phyloP scores from a whole-genome alignment of 2,113 vertebrate genomes.

The Pseudopipra pipra region DNA sequence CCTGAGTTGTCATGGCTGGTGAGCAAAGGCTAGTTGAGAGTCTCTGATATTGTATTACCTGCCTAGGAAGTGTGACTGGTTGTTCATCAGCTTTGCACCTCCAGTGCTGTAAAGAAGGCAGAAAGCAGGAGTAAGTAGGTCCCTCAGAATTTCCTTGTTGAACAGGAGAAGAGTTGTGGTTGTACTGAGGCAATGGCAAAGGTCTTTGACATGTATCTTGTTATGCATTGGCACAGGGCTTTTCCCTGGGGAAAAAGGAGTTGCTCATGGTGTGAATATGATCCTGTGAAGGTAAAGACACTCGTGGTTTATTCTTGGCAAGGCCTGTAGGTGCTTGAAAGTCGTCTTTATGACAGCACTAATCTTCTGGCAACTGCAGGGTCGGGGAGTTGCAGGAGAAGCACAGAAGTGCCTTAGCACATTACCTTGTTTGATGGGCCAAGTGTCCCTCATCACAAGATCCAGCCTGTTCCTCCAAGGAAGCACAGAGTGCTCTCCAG shows the following conservation, averaged over 20 bases:
- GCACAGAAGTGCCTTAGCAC: neutral
- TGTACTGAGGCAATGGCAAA: neutral
- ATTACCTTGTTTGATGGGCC: neutral
- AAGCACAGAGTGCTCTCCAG: fast-evolving
- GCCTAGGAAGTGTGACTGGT: neutral
- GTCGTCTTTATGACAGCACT: neutral
- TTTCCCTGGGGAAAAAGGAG: neutral
- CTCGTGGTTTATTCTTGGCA: neutral
- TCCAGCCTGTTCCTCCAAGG: neutral
- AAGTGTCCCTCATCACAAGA: neutral
- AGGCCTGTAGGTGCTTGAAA: neutral
- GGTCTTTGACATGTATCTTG: neutral
- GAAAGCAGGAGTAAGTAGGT: neutral
- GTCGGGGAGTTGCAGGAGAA: neutral
- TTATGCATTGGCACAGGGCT: neutral
- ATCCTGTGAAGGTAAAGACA: neutral
- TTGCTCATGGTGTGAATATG: neutral
- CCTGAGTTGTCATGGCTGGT: neutral
- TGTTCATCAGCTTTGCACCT: neutral
- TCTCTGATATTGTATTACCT: neutral
- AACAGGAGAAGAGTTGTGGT: neutral
- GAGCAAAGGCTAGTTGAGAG: neutral
- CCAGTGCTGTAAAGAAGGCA: neutral
- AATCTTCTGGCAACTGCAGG: neutral
- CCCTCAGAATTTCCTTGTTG: neutral